Evolutionary conservation across 2,797 vertebrate species (phyloP), one percentile per base, ranked within the genome.

Genomic region (Sphenodon punctatus): DNA sequence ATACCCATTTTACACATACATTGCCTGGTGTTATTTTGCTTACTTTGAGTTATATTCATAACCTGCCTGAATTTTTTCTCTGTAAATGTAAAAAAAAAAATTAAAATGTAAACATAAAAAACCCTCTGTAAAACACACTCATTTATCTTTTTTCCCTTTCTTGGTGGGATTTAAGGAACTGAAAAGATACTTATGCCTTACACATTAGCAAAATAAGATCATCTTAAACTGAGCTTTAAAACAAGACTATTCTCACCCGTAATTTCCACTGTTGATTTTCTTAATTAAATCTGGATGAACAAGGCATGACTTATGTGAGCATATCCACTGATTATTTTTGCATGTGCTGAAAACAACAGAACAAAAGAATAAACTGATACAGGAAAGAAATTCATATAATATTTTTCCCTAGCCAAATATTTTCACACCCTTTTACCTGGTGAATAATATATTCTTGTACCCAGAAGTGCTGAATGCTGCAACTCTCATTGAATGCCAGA

Each of bases 261-360:
- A 93, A 84, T 94, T 91, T 89, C 91, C 90, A 75, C 86, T 82
- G 90, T 95, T 96, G 77, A 97, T 87, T 65, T 3, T 70, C 20
- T 94, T 88, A 84, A 96, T 95, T 82, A 97, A 78, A 65, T 92
- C 90, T 70, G 92, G 89, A 27, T 73, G 88, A 78, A 96, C 78
- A 49, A 97, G 94, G 51, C 96, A 96, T 4, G 73, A 5, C 4
- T 93, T 80, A 39, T 91, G 86, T 73, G 94, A 92, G 74, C 96
- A 96, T 58, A 76, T 79, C 95, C 96, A 96, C 9, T 94, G 80
- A 61, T 84, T 84, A 27, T 86, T 92, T 67, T 78, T 73, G 32
- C 95, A 96, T 71, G 88, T 95, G 85, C 95, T 96, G 79, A 70
- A 93, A 94, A 72, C 39, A 78, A 22, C 91, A 42, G 64, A 91